Evolutionary conservation across 1,140 invertebrate genomes (phyloP).

Genomic region (Cydia splendana): DNA sequence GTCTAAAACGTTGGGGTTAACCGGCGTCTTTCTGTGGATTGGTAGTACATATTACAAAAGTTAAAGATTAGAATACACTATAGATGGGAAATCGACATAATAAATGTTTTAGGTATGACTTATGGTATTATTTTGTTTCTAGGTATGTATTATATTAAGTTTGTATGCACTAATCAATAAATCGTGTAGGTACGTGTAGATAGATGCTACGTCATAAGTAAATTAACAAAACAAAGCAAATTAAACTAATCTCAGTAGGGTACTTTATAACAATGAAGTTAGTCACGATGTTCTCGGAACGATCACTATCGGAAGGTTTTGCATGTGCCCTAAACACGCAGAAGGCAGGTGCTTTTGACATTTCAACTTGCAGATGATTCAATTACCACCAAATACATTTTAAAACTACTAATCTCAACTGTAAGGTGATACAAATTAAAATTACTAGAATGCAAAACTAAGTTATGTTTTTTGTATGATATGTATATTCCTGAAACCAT

Average conservation of each 20-base stretch:
- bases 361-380: slow-evolving; percentile 17
- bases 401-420: neutral
- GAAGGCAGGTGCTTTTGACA: slow-evolving; percentile 27
- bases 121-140: no score
- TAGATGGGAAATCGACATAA: no score
- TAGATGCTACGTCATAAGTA: neutral
- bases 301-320: slow-evolving; percentile 21
- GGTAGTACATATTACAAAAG: no score
- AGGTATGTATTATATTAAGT: no score
- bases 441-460: neutral
- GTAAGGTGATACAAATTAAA: neutral
- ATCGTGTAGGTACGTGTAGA: no score
- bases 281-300: slow-evolving; percentile 30
- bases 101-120: no score
- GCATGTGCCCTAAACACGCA: slow-evolving; percentile 25
- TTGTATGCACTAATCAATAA: no score
- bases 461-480: neutral
- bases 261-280: slow-evolving; percentile 19
- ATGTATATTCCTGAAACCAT: neutral
- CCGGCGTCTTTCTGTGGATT: no score
- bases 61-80: no score
- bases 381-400: neutral
- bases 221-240: neutral
- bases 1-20: no score
- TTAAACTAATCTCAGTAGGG: neutral